phyloP scores from a whole-genome alignment of 2,888 invertebrate species.

The Drosophila suboccidentalis region DNA sequence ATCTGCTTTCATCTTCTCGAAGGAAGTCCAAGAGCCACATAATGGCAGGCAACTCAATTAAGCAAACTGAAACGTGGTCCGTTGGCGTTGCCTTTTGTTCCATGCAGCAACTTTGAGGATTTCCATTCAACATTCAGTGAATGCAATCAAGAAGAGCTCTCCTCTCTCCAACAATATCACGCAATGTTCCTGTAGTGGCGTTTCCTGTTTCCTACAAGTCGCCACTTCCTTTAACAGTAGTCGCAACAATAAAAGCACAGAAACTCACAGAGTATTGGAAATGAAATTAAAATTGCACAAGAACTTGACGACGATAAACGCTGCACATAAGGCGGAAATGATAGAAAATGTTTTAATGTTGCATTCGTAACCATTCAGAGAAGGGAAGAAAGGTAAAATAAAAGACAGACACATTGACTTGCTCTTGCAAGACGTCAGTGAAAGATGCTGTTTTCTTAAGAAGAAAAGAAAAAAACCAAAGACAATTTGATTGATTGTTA shows the following conservation, averaged over 20 bases:
- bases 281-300: constrained; percentile 73
- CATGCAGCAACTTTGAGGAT: constrained; percentile 39
- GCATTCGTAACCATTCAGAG: constrained; percentile 24
- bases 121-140: constrained; percentile 59
- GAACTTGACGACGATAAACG: constrained; percentile 60
- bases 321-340: constrained; percentile 69
- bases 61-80: constrained; percentile 69
- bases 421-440: constrained; percentile 31
- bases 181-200: constrained; percentile 42
- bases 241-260: constrained; percentile 43
- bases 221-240: constrained; percentile 58
- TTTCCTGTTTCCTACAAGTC: constrained; percentile 76
- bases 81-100: constrained; percentile 18
- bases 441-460: constrained; percentile 26
- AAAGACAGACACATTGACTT: constrained; percentile 1
- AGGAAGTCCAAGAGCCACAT: constrained; percentile 50
- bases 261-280: constrained; percentile 56
- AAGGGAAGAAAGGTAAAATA: constrained; percentile 6
- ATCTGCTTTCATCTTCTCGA: constrained; percentile 40
- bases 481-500: constrained; percentile 76
- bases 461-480: constrained; percentile 5
- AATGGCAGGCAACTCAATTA: constrained; percentile 75
- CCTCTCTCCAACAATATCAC: neutral
- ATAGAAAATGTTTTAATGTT: constrained; percentile 80
- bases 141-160: constrained; percentile 47